Base-by-base conservation (phyloP, 2,888 invertebrate species). In the Neoaliturus tenellus region DNA sequence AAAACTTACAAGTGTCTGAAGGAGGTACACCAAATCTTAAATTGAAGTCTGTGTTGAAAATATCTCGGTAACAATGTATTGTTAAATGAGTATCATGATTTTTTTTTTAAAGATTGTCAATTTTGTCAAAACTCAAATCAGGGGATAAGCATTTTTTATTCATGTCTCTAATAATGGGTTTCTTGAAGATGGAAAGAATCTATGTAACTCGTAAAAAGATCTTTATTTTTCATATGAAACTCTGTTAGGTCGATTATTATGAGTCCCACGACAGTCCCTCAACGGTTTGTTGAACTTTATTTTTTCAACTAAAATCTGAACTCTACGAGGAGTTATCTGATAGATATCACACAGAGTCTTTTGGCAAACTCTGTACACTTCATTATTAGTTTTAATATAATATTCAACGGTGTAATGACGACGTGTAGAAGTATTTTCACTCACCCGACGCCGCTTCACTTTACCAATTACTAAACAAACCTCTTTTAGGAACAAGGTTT, bases 21-120 rank as follows among this genome's bases (percentile, higher is more conserved):
- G 80, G 58, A 23, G 85, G 84, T 17, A 80, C n/a, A 3, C 84
- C 84, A 80, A 85, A 85, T 58, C 85, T 81, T 14, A 85, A 58
- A 48, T 84, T 84, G 44, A 75, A 85, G 23, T 73, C 39, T 48
- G 58, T 81, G 33, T 84, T 84, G 33, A 83, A 85, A 73, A 84
- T 58, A 35, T 85, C 82, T 14, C 73, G 31, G 35, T 82, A 84
- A 78, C 55, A 41, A 48, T 71, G 35, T 31, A 80, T 35, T 62
- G 35, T 35, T 25, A 51, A 44, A 12, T 67, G n/a, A 39, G 23
- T 80, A 35, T 78, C 78, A 28, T 82, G 85, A 62, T 85, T 58
- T 67, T 84, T 84, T 55, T 31, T 23, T 69, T 55, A 71, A 84
- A 85, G 55, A 83, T 58, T 17, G 48, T 67, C 39, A 84, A 85